These are phyloP conservation scores for Halocynthia aurantium DNA, from an alignment of 23 tunicate genomes.

Conservation along the genomic window DNA sequence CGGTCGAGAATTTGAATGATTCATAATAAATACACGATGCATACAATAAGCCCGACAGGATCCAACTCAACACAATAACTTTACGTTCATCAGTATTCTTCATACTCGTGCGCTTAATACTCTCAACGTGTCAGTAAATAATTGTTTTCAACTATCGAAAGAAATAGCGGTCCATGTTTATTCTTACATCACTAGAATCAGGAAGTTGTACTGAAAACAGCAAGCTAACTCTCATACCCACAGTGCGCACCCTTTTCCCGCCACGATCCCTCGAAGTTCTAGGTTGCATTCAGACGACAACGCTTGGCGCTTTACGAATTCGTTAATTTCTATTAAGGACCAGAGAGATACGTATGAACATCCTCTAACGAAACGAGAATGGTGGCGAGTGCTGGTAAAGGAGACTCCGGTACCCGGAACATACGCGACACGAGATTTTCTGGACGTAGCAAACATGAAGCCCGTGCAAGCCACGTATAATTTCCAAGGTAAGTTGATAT, in stretches of 20 bases:
- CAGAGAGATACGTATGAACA: slow-evolving; percentile 48
- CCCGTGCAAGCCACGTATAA: slow-evolving; percentile 68
- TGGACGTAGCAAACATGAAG: slow-evolving; percentile 35
- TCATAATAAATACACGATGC: too few species aligned
- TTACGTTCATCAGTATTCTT: too few species aligned
- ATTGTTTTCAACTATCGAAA: too few species aligned
- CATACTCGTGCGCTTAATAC: too few species aligned
- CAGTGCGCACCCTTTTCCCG: not conserved
- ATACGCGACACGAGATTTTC: slow-evolving; percentile 46
- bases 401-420: slow-evolving; percentile 82
- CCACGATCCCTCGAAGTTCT: not conserved
- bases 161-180: too few species aligned
- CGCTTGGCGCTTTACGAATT: not conserved
- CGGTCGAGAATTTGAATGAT: too few species aligned
- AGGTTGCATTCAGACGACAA: not conserved
- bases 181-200: too few species aligned
- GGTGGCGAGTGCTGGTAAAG: slow-evolving; percentile 69
- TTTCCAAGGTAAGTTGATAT: slow-evolving; percentile 37
- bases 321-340: slow-evolving; percentile 12
- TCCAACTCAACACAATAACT: too few species aligned
- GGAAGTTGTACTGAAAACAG: not conserved
- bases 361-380: slow-evolving; percentile 46
- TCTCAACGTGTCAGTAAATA: too few species aligned
- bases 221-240: not conserved
- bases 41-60: too few species aligned